Evolutionary conservation across 2,888 invertebrate genomes (phyloP).

Genomic region (Sesia apiformis): DNA sequence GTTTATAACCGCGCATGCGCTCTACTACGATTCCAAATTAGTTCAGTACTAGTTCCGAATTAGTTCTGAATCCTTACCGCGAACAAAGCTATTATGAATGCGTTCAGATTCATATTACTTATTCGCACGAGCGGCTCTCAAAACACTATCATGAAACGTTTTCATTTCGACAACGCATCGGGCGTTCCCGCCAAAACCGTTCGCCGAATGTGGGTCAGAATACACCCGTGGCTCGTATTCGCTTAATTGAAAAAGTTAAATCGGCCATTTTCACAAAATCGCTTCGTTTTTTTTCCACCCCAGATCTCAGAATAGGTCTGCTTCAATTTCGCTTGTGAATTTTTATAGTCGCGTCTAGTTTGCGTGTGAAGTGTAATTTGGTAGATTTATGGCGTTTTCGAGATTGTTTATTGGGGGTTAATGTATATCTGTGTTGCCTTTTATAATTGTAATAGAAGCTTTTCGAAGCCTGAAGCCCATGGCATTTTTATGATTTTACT

Average conservation of each 20-base stretch:
- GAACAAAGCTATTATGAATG: no score
- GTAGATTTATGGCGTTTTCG: not conserved
- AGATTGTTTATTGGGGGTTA: no score
- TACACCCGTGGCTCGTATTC: slow-evolving; percentile 33
- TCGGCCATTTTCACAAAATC: slow-evolving; percentile 52
- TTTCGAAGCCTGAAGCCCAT: no score
- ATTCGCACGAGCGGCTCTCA: slow-evolving; percentile 22
- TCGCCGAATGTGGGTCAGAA: slow-evolving; percentile 39
- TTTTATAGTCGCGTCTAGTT: slow-evolving; percentile 1
- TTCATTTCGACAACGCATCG: slow-evolving; percentile 43
- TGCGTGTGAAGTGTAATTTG: not conserved
- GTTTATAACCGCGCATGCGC: no score
- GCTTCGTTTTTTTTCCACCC: slow-evolving; percentile 30
- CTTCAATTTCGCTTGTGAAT: slow-evolving; percentile 9
- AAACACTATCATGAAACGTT: slow-evolving; percentile 38
- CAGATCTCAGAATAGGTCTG: slow-evolving; percentile 15
- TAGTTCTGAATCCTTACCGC: no score
- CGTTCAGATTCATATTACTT: not conserved
- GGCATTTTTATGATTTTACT: no score
- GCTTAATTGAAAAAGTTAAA: slow-evolving; percentile 67
- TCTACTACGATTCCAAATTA: no score
- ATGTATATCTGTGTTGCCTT: no score
- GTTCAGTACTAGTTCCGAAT: no score
- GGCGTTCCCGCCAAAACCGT: slow-evolving; percentile 19
- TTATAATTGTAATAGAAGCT: no score